phyloP scores from a whole-genome alignment of 2,113 vertebrate species.

The Brachirus orientalis region DNA sequence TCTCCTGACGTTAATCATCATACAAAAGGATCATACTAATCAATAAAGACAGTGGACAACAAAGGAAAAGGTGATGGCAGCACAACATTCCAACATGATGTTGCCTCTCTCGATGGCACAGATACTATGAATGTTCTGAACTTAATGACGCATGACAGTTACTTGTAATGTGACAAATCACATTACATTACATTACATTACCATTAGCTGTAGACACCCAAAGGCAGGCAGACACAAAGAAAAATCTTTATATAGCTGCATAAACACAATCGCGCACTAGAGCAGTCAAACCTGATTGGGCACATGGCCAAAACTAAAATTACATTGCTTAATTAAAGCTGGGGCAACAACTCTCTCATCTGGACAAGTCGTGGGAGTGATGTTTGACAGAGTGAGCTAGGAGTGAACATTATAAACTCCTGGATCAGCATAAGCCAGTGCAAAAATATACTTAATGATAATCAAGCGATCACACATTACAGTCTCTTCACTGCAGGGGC shows the following conservation, averaged over 20 bases:
- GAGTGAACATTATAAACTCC: constrained; percentile 47
- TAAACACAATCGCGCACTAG: constrained; percentile 1
- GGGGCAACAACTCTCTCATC: constrained; percentile 20
- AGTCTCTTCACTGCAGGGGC: constrained; percentile 19
- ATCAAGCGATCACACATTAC: constrained; percentile 28
- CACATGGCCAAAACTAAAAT: constrained; percentile 49
- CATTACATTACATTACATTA: not conserved
- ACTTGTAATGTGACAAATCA: constrained; percentile 2
- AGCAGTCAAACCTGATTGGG: constrained; percentile 27
- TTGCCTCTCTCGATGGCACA: too few species aligned
- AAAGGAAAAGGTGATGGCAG: too few species aligned
- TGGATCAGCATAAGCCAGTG: too few species aligned
- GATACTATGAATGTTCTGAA: too few species aligned
- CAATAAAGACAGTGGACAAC: too few species aligned
- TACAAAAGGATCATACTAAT: too few species aligned
- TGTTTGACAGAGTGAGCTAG: constrained; percentile 43
- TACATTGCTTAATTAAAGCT: constrained; percentile 53
- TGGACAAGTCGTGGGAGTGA: constrained; percentile 14
- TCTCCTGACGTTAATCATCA: too few species aligned
- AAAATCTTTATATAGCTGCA: constrained; percentile 29
- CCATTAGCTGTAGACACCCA: constrained; percentile 23
- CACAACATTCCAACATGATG: too few species aligned
- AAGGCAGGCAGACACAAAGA: constrained; percentile 6
- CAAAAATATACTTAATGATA: constrained; percentile 48
- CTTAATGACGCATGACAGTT: not conserved